Percentiles rank a stretch among this genome's conserved stretches.
phyloP scores from a whole-genome alignment of 2,888 invertebrate genomes.

The Mellilla xanthometata region DNA sequence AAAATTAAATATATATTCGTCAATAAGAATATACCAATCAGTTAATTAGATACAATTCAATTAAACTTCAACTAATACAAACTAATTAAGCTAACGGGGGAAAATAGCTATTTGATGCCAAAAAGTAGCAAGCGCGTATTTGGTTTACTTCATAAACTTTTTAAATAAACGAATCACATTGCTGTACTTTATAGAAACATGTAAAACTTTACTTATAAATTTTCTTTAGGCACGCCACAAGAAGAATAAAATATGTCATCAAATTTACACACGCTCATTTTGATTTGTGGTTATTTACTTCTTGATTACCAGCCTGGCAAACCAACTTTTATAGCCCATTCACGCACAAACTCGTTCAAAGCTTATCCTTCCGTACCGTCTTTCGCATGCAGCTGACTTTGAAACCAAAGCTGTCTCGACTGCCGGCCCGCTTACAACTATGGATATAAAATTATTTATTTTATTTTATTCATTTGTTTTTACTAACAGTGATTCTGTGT shows the following conservation, averaged over 20 bases:
- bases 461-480: slow-evolving; percentile 19
- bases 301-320: slow-evolving; percentile 16
- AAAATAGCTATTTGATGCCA: no score
- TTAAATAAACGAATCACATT: no score
- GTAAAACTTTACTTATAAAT: no score
- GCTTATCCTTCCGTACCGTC: slow-evolving; percentile 12
- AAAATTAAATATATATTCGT: no score
- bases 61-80: no score
- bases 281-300: neutral
- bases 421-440: slow-evolving; percentile 38
- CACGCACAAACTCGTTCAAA: slow-evolving; percentile 15
- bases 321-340: slow-evolving; percentile 13
- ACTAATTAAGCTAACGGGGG: no score
- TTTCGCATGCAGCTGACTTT: neutral
- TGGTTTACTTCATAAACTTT: no score
- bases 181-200: no score
- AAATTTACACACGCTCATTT: neutral
- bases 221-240: no score
- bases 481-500: slow-evolving; percentile 18
- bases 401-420: slow-evolving; percentile 30
- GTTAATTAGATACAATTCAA: no score
- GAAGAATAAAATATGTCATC: neutral
- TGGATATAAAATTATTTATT: slow-evolving; percentile 20
- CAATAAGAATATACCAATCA: no score
- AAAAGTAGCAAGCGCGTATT: no score